phyloP scores from a whole-genome alignment of 92 coral and sea anemone genomes.

The Phenganax stokvisi region DNA sequence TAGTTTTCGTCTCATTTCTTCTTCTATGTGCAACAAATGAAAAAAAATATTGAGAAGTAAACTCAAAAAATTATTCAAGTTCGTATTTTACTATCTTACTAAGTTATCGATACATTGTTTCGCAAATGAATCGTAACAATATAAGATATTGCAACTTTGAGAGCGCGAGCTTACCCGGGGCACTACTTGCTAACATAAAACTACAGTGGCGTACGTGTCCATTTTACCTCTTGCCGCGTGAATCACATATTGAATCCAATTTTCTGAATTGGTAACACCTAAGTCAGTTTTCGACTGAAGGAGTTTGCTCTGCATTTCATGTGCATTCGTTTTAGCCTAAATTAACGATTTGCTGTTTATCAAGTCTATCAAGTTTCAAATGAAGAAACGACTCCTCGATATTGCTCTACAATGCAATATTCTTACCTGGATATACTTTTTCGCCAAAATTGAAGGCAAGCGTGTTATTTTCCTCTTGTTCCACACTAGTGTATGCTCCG shows the following conservation, averaged over 20 bases:
- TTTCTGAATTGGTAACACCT: too few species aligned
- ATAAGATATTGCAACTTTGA: neutral
- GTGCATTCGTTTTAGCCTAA: too few species aligned
- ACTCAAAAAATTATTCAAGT: neutral
- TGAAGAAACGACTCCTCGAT: too few species aligned
- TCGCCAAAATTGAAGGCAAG: too few species aligned
- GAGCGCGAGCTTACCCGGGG: neutral
- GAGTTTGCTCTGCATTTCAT: neutral
- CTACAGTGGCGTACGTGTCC: neutral
- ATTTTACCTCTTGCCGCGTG: neutral
- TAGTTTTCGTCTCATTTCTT: slow-evolving; percentile 29
- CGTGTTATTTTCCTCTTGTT: too few species aligned
- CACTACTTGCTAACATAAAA: neutral
- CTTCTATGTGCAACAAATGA: slow-evolving; percentile 23
- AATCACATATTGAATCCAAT: too few species aligned
- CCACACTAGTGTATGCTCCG: too few species aligned
- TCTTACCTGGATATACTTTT: too few species aligned
- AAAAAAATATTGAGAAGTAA: neutral
- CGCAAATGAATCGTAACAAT: too few species aligned
- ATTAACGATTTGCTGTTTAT: too few species aligned
- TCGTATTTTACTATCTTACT: neutral
- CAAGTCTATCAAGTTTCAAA: too few species aligned
- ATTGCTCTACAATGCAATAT: too few species aligned
- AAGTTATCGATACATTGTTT: neutral
- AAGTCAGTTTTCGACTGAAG: neutral